Evolutionary conservation across 2,113 vertebrate species (phyloP).

Genomic region (Monopterus albus): DNA sequence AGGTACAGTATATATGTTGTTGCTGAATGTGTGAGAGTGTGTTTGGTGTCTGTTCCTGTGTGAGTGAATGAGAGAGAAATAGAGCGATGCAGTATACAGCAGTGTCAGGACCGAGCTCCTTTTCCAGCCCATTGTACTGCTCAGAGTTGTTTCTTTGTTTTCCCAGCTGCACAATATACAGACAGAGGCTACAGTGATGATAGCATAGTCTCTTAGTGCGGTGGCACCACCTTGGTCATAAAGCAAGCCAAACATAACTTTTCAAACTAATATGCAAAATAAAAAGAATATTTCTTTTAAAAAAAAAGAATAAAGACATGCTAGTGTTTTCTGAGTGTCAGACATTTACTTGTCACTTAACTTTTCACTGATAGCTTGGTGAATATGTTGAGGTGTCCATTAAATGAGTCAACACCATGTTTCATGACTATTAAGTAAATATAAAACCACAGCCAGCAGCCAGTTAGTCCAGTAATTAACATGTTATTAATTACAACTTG

Average conservation of each 20-base stretch:
- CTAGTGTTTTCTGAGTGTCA: constrained; percentile 4
- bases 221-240: constrained; percentile 54
- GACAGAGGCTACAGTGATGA: constrained; percentile 34
- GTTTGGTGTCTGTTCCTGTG: constrained; percentile 6
- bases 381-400: too few species aligned
- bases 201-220: constrained; percentile 35
- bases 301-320: constrained; percentile 32
- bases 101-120: constrained; percentile 48
- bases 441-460: too few species aligned
- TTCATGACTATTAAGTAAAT: too few species aligned
- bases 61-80: constrained; percentile 25
- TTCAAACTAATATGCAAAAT: constrained; percentile 79
- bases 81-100: constrained; percentile 32
- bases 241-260: constrained; percentile 74
- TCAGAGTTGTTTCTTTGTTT: constrained; percentile 55
- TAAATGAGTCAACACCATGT: too few species aligned
- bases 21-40: constrained; percentile 29
- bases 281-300: constrained; percentile 68
- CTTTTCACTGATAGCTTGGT: too few species aligned
- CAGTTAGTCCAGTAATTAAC: background rate
- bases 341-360: too few species aligned
- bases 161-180: constrained; percentile 33
- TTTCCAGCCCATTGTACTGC: constrained; percentile 44
- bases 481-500: too few species aligned
- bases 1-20: constrained; percentile 13